phyloP scores from a whole-genome alignment of 2,888 invertebrate genomes.

The Escarpia spicata region DNA sequence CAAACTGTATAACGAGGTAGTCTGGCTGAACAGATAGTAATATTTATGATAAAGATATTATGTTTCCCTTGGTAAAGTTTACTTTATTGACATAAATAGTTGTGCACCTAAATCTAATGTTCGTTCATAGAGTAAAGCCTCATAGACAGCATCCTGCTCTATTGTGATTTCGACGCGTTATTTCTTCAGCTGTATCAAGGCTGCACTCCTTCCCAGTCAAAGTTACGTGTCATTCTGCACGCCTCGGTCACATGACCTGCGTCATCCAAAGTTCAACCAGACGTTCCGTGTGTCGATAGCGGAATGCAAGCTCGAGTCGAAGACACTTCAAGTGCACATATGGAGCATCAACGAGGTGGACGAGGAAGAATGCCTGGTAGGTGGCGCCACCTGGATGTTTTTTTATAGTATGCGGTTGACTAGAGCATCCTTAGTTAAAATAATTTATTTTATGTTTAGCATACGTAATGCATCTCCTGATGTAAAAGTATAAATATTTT shows the following conservation, averaged over 20 bases:
- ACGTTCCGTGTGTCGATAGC: constrained; percentile 81
- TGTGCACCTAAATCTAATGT: not conserved
- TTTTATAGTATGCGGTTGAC: not conserved
- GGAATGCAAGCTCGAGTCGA: constrained; percentile 81
- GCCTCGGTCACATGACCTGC: constrained; percentile 76
- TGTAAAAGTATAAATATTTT: not conserved
- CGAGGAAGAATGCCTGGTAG: constrained; percentile 86
- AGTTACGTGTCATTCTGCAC: constrained; percentile 74
- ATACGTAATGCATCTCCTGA: not conserved
- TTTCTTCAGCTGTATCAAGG: constrained; percentile 77
- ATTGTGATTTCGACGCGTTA: not conserved
- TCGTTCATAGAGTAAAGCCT: not conserved
- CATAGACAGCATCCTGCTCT: not conserved
- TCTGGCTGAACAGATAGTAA: too few species aligned
- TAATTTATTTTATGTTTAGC: not conserved
- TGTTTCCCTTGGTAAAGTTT: too few species aligned
- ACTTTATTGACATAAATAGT: too few species aligned
- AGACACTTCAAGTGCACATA: constrained; percentile 90
- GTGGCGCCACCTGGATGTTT: constrained; percentile 51
- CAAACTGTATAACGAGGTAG: too few species aligned
- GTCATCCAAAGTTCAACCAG: constrained; percentile 82
- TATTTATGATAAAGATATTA: too few species aligned
- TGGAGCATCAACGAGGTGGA: constrained; percentile 75
- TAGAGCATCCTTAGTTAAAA: not conserved
- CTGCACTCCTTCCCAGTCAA: constrained; percentile 77